A percentile compares a stretch with the other conserved stretches of the same genome.
These are phyloP conservation scores for Atrina japonica DNA, from an alignment of 2,888 invertebrate species.

Conservation along the genomic window DNA sequence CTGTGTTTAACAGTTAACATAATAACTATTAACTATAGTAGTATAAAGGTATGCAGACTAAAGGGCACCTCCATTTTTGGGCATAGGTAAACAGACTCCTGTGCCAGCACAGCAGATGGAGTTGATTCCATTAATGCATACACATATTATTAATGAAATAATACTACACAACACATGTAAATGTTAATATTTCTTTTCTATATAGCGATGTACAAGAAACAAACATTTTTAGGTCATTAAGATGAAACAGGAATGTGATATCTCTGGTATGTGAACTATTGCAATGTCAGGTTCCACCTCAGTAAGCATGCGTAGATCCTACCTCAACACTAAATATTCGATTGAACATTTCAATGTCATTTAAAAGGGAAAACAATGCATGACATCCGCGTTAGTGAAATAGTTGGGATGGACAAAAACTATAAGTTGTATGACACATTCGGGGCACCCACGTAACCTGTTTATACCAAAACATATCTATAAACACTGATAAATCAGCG, in stretches of 20 bases:
- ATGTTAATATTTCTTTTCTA: neutral
- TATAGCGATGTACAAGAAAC: neutral
- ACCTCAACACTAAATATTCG: too few species aligned
- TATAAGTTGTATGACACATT: too few species aligned
- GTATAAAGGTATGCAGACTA: constrained; percentile 1
- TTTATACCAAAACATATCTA: too few species aligned
- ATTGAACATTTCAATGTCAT: too few species aligned
- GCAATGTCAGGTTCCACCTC: constrained; percentile 32
- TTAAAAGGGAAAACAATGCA: too few species aligned
- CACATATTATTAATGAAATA: too few species aligned
- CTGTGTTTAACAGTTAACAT: neutral
- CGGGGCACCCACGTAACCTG: too few species aligned
- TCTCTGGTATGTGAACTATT: constrained; percentile 33
- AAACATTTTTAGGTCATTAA: neutral
- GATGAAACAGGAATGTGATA: constrained; percentile 34
- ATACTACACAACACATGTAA: too few species aligned
- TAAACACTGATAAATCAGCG: too few species aligned
- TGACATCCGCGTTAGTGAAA: too few species aligned
- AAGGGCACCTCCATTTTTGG: constrained; percentile 65
- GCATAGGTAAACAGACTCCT: constrained; percentile 47
- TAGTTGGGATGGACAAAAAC: too few species aligned
- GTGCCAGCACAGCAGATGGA: constrained; percentile 3
- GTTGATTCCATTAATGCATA: too few species aligned
- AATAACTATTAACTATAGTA: constrained; percentile 1
- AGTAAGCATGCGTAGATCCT: constrained; percentile 12